Conservation (phyloP, 2,113 vertebrate species). For the Engraulis encrasicolus region DNA sequence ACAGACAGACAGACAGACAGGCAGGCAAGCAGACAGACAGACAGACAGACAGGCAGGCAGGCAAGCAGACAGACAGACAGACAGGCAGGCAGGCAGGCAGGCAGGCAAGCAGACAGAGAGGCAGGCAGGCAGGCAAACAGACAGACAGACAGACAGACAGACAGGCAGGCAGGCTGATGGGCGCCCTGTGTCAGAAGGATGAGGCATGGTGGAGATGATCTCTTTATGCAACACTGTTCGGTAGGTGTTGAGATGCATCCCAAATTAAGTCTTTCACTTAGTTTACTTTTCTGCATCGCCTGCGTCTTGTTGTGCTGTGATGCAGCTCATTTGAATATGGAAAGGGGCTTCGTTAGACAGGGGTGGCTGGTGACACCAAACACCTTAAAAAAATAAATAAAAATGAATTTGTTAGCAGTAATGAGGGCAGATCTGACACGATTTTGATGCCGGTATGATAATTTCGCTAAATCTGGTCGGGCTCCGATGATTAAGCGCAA, state of each 20-base stretch:
- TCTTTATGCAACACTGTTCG: conserved; percentile 25
- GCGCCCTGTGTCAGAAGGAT: conserved; percentile 26
- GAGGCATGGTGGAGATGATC: conserved; percentile 29
- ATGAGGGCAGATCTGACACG: neutral
- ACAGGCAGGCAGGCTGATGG: conserved; percentile 8
- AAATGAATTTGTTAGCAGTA: neutral
- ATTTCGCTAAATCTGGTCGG: neutral
- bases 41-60: too few relatives aligned
- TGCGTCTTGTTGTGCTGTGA: neutral
- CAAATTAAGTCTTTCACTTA: neutral
- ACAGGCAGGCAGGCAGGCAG: too few relatives aligned
- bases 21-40: too few relatives aligned
- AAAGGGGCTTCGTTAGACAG: conserved; percentile 6
- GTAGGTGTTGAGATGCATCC: conserved; percentile 11
- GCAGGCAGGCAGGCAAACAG: too few relatives aligned
- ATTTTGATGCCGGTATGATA: neutral
- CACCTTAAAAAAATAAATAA: neutral
- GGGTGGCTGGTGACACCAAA: neutral
- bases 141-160: too few relatives aligned
- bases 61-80: too few relatives aligned
- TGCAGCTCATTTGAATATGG: neutral
- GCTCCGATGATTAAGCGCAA: neutral
- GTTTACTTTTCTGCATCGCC: neutral
- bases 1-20: too few relatives aligned
- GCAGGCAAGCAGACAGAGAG: too few relatives aligned